Percentiles rank a stretch among this genome's conserved stretches.
Evolutionary conservation across 1,140 invertebrate genomes (phyloP).

Genomic region (Atta texana): DNA sequence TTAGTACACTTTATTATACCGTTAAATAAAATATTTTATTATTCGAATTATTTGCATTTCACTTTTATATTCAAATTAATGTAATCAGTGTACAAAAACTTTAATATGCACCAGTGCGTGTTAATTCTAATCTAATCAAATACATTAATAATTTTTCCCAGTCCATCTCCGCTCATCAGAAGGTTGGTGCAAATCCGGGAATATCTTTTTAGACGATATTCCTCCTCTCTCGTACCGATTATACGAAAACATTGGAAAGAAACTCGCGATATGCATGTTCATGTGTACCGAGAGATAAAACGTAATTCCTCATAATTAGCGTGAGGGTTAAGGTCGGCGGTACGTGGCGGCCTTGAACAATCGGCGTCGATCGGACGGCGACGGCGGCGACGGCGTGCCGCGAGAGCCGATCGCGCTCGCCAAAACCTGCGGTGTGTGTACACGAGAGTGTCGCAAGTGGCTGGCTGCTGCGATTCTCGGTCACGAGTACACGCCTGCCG

Average conservation of each 20-base stretch:
- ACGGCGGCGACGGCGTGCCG: slow-evolving; percentile 65
- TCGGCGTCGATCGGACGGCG: slow-evolving; percentile 62
- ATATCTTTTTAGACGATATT: no score
- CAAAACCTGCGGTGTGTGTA: slow-evolving; percentile 67
- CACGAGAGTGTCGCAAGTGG: slow-evolving; percentile 80
- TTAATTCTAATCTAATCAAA: no score
- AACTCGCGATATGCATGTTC: neutral
- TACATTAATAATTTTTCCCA: no score
- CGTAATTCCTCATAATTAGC: slow-evolving; percentile 47
- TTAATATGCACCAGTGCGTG: no score
- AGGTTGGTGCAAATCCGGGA: no score
- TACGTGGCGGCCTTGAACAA: slow-evolving; percentile 59
- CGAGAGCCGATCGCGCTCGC: slow-evolving; percentile 74
- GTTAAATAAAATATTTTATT: no score
- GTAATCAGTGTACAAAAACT: no score
- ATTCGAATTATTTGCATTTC: no score
- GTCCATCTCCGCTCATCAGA: no score
- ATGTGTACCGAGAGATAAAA: slow-evolving; percentile 18
- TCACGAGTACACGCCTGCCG: slow-evolving; percentile 75
- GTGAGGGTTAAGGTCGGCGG: slow-evolving; percentile 58
- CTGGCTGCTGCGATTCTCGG: slow-evolving; percentile 76
- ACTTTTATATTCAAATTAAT: no score
- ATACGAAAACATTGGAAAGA: neutral
- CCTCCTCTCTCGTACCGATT: neutral
- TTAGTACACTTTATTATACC: no score